These are phyloP conservation scores for Cyclophora albipunctata DNA, from an alignment of 2,888 invertebrate genomes.

Conservation along the genomic window DNA sequence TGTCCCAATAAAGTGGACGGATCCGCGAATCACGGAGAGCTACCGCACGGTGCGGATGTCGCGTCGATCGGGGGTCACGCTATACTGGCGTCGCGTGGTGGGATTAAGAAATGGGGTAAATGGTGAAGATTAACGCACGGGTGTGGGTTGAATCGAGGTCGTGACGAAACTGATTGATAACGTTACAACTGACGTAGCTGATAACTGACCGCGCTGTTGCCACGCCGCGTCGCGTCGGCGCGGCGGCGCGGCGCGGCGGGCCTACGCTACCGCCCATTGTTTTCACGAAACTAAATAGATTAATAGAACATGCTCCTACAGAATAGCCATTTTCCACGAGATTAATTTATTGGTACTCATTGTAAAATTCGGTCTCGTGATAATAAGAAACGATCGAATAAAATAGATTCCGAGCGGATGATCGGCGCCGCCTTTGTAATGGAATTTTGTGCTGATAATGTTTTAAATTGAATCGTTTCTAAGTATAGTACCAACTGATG, in stretches of 20 bases:
- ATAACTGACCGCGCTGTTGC: slow-evolving; percentile 42
- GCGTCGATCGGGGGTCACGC: slow-evolving; percentile 16
- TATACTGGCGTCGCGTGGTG: slow-evolving; percentile 32
- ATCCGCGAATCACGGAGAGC: slow-evolving; percentile 21
- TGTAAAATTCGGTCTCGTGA: no score
- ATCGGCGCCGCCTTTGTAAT: no score
- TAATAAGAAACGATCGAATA: no score
- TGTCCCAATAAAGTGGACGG: slow-evolving; percentile 20
- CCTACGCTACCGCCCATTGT: slow-evolving; percentile 6
- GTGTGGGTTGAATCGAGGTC: slow-evolving; percentile 64
- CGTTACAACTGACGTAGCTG: slow-evolving; percentile 45
- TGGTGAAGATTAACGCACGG: slow-evolving; percentile 53
- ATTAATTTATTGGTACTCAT: no score
- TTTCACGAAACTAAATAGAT: no score
- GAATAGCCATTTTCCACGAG: no score
- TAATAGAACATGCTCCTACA: no score
- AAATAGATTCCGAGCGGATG: no score
- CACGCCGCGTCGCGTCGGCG: slow-evolving; percentile 18
- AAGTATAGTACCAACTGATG: no score
- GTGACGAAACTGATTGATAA: slow-evolving; percentile 71
- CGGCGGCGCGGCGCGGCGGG: slow-evolving; percentile 14
- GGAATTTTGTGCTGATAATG: no score
- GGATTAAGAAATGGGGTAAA: slow-evolving; percentile 67
- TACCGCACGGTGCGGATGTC: no score
- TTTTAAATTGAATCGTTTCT: no score